phyloP scores from a whole-genome alignment of 2,888 invertebrate genomes.

The Phymatocera aterrima region DNA sequence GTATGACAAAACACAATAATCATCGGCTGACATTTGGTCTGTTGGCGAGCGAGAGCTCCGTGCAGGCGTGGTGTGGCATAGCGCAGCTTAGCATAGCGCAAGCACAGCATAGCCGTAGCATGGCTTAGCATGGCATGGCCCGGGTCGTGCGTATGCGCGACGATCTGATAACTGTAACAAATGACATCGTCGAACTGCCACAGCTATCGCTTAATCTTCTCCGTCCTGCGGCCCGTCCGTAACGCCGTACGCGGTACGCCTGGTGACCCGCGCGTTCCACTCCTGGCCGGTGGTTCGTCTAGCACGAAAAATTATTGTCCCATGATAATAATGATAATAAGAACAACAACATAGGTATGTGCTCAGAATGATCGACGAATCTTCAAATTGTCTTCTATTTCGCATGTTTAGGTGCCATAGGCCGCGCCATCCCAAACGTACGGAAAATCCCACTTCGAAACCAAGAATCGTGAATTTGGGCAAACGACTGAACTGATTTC shows the following conservation, averaged over 20 bases:
- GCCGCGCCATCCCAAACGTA: no score
- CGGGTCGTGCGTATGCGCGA: conserved; percentile 61
- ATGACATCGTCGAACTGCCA: conserved; percentile 69
- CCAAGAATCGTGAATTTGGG: no score
- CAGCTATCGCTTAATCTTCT: conserved; percentile 64
- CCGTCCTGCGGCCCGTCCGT: neutral
- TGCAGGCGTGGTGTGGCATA: no score
- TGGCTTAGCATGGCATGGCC: no score
- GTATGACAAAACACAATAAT: conserved; percentile 48
- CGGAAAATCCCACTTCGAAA: no score
- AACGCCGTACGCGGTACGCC: neutral
- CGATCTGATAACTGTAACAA: conserved; percentile 68
- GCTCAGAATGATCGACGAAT: conserved; percentile 56
- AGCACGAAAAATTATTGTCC: conserved; percentile 58
- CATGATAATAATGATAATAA: conserved; percentile 27
- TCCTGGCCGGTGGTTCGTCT: no score
- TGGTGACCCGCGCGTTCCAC: neutral
- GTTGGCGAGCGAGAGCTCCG: conserved; percentile 45
- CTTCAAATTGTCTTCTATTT: no score
- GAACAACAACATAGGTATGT: conserved; percentile 44
- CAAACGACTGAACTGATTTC: no score
- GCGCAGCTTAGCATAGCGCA: no score
- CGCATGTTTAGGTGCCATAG: no score
- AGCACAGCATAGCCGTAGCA: no score
- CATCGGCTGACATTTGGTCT: conserved; percentile 46